These are phyloP conservation scores for Clivina fossor DNA, from an alignment of 2,888 invertebrate species.

Conservation along the genomic window DNA sequence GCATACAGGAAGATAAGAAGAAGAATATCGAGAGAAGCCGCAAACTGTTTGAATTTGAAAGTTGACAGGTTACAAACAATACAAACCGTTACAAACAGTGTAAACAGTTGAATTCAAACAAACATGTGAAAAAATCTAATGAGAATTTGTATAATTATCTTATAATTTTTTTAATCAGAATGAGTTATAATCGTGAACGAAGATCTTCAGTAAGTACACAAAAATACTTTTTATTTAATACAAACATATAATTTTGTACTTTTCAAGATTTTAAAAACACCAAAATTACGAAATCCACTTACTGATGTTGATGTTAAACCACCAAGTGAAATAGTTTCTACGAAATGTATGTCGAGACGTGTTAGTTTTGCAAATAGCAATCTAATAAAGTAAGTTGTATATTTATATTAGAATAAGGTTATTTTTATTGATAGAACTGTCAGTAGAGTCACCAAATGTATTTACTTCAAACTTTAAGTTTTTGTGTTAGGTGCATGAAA, in stretches of 20 bases:
- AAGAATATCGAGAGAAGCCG: no score
- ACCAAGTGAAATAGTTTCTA: conserved; percentile 36
- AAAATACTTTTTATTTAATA: background rate
- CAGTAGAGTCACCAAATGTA: background rate
- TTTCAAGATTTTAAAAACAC: conserved; percentile 41
- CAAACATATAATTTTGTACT: background rate
- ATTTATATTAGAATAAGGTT: background rate
- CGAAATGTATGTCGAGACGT: conserved; percentile 38
- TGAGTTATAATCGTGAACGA: conserved; percentile 17
- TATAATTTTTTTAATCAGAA: no score
- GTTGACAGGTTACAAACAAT: no score
- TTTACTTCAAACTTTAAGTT: background rate
- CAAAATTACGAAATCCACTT: conserved; percentile 41
- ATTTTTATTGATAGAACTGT: background rate
- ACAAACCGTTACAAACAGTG: no score
- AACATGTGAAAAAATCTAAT: no score
- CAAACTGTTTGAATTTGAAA: no score
- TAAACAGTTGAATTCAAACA: no score
- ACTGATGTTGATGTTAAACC: conserved; percentile 41
- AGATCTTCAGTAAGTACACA: conserved; percentile 33
- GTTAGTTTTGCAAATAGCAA: conserved; percentile 49
- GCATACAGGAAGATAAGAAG: no score
- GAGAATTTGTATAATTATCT: no score
- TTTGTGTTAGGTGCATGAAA: no score
- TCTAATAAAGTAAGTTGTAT: conserved; percentile 44